A percentile compares a stretch with the other conserved stretches of the same genome.
These are phyloP conservation scores for Pygoscelis antarcticus DNA, from an alignment of 2,113 vertebrate genomes.

Conservation along the genomic window DNA sequence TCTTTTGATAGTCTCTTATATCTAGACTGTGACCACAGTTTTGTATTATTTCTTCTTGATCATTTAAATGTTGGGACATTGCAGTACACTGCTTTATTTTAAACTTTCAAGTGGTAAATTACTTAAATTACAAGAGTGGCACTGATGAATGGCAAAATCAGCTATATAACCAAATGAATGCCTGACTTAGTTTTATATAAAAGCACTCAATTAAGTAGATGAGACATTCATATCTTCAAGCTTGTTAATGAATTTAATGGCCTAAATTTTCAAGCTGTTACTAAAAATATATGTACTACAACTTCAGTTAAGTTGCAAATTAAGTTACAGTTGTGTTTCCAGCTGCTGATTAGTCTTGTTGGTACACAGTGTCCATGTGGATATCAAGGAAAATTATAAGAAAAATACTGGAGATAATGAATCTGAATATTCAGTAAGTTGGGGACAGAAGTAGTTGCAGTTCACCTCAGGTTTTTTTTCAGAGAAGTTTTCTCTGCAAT, in stretches of 20 bases:
- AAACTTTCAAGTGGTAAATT: conserved; percentile 12
- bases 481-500: neutral
- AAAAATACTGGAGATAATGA: neutral
- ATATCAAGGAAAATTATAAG: neutral
- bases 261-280: neutral
- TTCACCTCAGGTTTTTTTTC: neutral
- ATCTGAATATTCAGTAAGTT: neutral
- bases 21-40: neutral
- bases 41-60: neutral
- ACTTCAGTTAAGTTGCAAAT: neutral
- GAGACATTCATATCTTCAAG: conserved; percentile 20
- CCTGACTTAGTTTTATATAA: neutral
- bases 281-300: neutral
- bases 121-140: neutral
- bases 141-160: conserved; percentile 31
- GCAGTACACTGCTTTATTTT: neutral
- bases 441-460: neutral
- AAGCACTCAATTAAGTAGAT: conserved; percentile 10
- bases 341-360: conserved; percentile 1
- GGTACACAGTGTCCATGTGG: neutral
- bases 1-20: neutral
- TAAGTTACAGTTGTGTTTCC: neutral
- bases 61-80: neutral
- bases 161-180: neutral
- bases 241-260: conserved; percentile 31